phyloP scores from a whole-genome alignment of 2,797 vertebrate genomes.

The Taeniopygia guttata region DNA sequence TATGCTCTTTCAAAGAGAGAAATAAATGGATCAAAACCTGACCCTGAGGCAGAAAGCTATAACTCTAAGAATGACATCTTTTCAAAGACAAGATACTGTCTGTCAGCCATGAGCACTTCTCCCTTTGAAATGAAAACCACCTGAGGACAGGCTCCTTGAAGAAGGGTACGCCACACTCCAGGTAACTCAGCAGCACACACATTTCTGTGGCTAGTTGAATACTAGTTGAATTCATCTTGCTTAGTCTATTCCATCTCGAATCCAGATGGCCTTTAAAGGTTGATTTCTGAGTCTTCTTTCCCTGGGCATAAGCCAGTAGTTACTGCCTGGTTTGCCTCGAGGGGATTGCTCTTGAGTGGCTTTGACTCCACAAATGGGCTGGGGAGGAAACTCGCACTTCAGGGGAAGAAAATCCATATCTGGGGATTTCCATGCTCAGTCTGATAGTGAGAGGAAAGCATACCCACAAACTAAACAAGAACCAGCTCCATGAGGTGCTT shows the following conservation, averaged over 20 bases:
- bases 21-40: background rate
- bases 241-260: background rate
- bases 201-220: background rate
- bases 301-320: background rate
- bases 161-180: background rate
- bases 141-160: background rate
- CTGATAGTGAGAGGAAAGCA: background rate
- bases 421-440: background rate
- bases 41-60: background rate
- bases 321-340: background rate
- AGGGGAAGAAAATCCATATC: background rate
- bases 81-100: background rate
- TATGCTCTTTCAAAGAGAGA: background rate
- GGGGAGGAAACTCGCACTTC: background rate
- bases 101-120: background rate
- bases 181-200: background rate
- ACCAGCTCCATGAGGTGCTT: background rate
- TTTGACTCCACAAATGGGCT: fast-evolving
- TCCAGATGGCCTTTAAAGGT: background rate
- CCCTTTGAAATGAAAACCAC: background rate
- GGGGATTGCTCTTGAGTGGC: background rate
- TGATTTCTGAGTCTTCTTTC: background rate
- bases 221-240: background rate
- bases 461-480: background rate
- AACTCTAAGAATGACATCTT: background rate